These are phyloP conservation scores for Platorchestia sp. DNA, from an alignment of 1,140 invertebrate genomes.

Conservation along the genomic window DNA sequence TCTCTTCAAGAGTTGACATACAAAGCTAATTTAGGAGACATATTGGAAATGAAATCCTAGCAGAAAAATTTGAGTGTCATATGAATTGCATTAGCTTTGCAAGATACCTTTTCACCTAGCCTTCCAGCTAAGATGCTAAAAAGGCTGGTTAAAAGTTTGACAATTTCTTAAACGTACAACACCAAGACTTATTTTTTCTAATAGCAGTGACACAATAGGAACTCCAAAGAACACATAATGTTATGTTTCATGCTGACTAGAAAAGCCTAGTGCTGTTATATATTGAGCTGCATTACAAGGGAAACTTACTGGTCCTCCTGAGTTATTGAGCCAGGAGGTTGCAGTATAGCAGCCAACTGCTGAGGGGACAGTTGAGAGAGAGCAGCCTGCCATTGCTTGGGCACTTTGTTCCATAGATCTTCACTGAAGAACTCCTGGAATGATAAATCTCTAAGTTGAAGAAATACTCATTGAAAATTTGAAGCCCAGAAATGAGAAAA, in stretches of 20 bases:
- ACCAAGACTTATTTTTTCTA: background rate
- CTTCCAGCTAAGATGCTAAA: too few species aligned
- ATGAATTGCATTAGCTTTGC: too few species aligned
- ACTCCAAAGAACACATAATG: background rate
- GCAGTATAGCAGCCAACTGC: conserved; percentile 66
- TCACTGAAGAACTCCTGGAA: conserved; percentile 71
- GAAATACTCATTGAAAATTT: too few species aligned
- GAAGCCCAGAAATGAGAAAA: background rate
- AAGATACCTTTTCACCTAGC: too few species aligned
- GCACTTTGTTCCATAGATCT: conserved; percentile 69
- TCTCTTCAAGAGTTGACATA: too few species aligned
- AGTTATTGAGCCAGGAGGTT: background rate
- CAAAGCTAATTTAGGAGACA: too few species aligned
- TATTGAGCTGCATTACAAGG: too few species aligned
- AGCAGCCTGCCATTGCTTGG: conserved; percentile 66
- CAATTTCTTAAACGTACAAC: background rate
- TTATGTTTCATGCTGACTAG: background rate
- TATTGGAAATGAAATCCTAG: too few species aligned
- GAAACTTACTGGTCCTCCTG: background rate
- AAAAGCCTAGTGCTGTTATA: background rate
- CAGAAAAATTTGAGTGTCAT: too few species aligned
- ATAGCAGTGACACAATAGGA: background rate
- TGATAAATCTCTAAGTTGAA: too few species aligned
- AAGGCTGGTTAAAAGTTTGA: too few species aligned
- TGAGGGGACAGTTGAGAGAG: conserved; percentile 65